Base-by-base conservation (phyloP, 2,888 invertebrate species). In the Dendrolimus houi region DNA sequence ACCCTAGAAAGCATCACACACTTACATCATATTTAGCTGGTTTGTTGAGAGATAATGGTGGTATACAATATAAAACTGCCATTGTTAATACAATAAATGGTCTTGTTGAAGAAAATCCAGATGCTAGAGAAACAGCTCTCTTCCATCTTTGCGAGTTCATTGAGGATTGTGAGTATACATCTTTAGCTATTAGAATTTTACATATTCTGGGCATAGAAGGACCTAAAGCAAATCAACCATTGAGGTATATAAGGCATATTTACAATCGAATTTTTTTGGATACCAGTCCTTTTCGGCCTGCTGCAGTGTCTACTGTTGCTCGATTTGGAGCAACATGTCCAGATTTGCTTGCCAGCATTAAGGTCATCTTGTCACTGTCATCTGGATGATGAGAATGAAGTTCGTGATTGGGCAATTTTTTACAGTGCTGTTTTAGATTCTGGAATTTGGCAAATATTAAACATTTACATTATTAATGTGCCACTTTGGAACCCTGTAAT, bases 141-240 rank as follows among this genome's bases (percentile, higher is more conserved):
- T 97, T 98, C 0, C 99, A 99, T 86, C 92, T 99, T 2, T 99
- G 99, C 75, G 99, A 99, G 84, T 99, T 99, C 74, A 99, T 99
- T 67, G 99, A 99, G 78, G 99, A 99, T 83, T 99, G 99, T 77
- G 99, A 99, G 74, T 99, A 99, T 80, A 96, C 97, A 0, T 97
- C 97, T 58, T 92, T 99, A 65, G 99, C 99, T 6, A 99, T 99
- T 0, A 93, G 98, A 41, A 99, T 99, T 68, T 91, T 99, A 53
- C 98, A 99, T 91, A 91, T 99, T 57, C 90, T 99, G 0, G 99
- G 99, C 0, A 95, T 97, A 61, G 99, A 99, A 87, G 99, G 99
- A 0, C 99, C 99, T 0, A 95, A 96, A 65, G 97, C 99, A 0
- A 96, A 96, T 68, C 96, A 97, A 65, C 99, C 99, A 0, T 97